Base-by-base conservation (phyloP, 1,140 invertebrate genomes). In the Ericerus pela region DNA sequence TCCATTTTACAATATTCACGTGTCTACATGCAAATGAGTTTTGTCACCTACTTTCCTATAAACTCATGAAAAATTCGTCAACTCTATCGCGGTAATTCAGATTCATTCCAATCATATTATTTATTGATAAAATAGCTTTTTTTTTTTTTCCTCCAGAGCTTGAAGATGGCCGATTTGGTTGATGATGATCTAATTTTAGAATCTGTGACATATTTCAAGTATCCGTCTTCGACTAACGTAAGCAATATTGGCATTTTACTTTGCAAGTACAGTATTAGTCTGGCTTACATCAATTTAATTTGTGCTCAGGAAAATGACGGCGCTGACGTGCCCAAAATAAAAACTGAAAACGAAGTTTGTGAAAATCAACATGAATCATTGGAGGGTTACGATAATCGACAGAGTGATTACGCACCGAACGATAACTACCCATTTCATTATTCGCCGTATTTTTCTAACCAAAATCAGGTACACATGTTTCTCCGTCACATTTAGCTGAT, bases 161-260 rank as follows among this genome's bases (percentile, higher is more conserved):
- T n/a, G n/a, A n/a, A n/a, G n/a, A n/a, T 47, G 41, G 26, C 41
- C 12, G 41, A 47, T 10, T 24, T 47, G 41, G n/a, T n/a, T n/a
- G 41, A 47, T 24, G 41, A 47, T 24, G 41, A 47, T 47, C 20
- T 47, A 14, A 47, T 47, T 22, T 24, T 47, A 47, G 41, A 47
- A 47, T 47, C 41, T 14, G 41, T 47, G 10, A 47, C 41, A 47
- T 47, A 47, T 47, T 47, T 47, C 20, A 47, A 47, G 20, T 47
- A 47, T 47, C 41, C 41, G 16, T 33, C 30, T 47, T 47, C 41
- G 16, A 47, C 11, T 16, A 47, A 47, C 26, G 41, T 47, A 4
- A 3, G 41, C 26, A 10, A 8, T 8, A 33, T n/a, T 33, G n/a
- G 30, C 30, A 10, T 33, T n/a, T n/a, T n/a, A n/a, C n/a, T n/a